A percentile compares a stretch with the other conserved stretches of the same genome.
These are phyloP conservation scores for Mylabris sibirica DNA, from an alignment of 2,888 invertebrate species.

Conservation along the genomic window DNA sequence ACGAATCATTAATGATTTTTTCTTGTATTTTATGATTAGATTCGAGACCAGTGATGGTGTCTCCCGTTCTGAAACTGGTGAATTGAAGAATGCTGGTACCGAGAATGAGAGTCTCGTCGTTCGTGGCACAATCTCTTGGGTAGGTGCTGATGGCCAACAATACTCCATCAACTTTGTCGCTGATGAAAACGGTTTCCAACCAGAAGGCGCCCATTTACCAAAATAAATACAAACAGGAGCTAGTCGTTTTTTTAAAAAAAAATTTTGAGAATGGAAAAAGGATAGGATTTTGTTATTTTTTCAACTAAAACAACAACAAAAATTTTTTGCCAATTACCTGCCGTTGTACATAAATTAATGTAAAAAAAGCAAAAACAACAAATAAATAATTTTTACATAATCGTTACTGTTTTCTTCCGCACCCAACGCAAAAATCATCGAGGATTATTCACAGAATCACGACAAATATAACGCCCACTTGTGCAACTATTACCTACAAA, in stretches of 20 bases:
- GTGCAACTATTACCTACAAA: slow-evolving; percentile 1
- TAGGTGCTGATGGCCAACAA: slow-evolving; percentile 68
- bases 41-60: slow-evolving; percentile 73
- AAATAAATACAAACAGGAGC: slow-evolving; percentile 13
- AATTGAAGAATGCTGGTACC: slow-evolving; percentile 68
- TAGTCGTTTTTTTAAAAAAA: no score
- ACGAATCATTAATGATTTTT: not conserved
- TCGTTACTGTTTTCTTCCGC: not conserved
- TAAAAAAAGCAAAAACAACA: not conserved
- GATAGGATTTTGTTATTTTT: not conserved
- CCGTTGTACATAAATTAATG: not conserved
- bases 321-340: not conserved
- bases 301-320: not conserved
- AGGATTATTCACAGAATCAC: not conserved
- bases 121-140: slow-evolving; percentile 69
- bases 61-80: slow-evolving; percentile 65
- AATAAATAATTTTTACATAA: not conserved
- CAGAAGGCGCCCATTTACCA: slow-evolving; percentile 64
- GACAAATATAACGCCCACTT: not conserved
- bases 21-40: slow-evolving; percentile 51
- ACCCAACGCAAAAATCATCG: not conserved
- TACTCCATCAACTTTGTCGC: slow-evolving; percentile 70
- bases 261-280: not conserved
- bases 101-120: slow-evolving; percentile 70
- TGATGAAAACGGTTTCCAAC: slow-evolving; percentile 70